Evolutionary conservation across 2,113 vertebrate genomes (phyloP), one percentile per base, ranked within the genome.

Genomic region (Axis porcinus): DNA sequence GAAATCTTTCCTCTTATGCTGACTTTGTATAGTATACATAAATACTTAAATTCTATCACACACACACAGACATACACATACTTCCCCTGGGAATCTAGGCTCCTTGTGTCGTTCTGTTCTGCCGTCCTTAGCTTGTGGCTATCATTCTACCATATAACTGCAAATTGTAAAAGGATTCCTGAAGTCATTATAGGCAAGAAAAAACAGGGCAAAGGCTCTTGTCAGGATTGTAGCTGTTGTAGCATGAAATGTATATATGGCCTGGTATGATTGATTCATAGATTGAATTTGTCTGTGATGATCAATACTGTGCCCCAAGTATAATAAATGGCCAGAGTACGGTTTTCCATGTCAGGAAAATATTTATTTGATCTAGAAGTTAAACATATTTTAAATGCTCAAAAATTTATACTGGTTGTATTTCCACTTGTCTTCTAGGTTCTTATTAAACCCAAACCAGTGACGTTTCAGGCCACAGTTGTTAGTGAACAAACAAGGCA

Each of bases 401-500:
- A 97, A 84, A 96, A 88, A 87, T 89, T 94, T 7, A 58, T 95
- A 79, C 40, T 81, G 19, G 40, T 21, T 40, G 87, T 47, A 52
- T 85, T 98, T n/a, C 64, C 91, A 23, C 36, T 89, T 98, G 94
- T 97, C 45, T 85, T 89, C 28, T 97, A 99, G 99, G 99, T 99
- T 94, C 99, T 99, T 85, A 99, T 99, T 98, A 99, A 99, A 97
- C 99, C 99, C 0, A 99, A 99, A 98, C 99, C 99, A 6, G 99
- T 99, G 92, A 99, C 99, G 0, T 99, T 99, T 98, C 99, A 99
- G 98, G 98, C 99, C 1, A 99, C 99, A 0, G 99, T 99, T 98
- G 99, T 99, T 99, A 99, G 99, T 23, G 99, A 99, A 78, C 99
- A 99, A 97, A 99, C 99, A 23, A 98, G 99, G 82, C 99, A 99